Evolutionary conservation across 2,888 invertebrate species (phyloP), one percentile per base, ranked within the genome.

Genomic region (Coecobrya sp.): DNA sequence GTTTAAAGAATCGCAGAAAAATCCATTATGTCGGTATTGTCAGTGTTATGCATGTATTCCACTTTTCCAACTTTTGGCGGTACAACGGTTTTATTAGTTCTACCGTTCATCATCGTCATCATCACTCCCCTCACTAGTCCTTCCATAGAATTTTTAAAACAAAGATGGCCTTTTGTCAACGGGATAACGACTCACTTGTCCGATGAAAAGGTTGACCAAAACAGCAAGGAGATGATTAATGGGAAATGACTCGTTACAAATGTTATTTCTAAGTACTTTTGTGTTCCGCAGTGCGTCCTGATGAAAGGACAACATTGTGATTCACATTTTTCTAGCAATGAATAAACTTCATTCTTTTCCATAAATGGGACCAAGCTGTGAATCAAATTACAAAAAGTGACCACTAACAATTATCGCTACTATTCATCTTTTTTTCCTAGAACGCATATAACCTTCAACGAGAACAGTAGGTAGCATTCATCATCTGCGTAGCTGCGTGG

Each of bases 381-480:
- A 79, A 27, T 79, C 25, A 49, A 52, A 79, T 79, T 27, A 52
- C 79, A 79, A 79, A 76, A 73, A 79, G 52, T 30, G 79, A 30
- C 79, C 52, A 79, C 79, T 27, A 76, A 36, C 68, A 68, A 73
- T 73, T 73, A 73, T 73, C 73, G 19, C 73, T 10, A 5, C 65
- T 68, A 42, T 73, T 45, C 42, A 73, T 42, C 42, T 42, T 27
- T 30, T 16, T 11, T 55, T 59, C 59, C 19, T 1, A 11, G 59
- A 11, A 59, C 59, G 19, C 19, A 22, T 3, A 59, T 49, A 49
- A 59, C 19, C n/a, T 59, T 59, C 19, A 4, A 19, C 22, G 13
- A 42, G 73, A 73, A 79, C 79, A 79, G 52, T 52, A 8, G 13
- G n/a, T 16, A 16, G 11, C 52, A 79, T 79, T 79, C 52, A 76